Percentiles rank a stretch among this genome's conserved stretches.
These are phyloP conservation scores for Aethes cnicana DNA, from an alignment of 2,888 invertebrate species.

Conservation along the genomic window DNA sequence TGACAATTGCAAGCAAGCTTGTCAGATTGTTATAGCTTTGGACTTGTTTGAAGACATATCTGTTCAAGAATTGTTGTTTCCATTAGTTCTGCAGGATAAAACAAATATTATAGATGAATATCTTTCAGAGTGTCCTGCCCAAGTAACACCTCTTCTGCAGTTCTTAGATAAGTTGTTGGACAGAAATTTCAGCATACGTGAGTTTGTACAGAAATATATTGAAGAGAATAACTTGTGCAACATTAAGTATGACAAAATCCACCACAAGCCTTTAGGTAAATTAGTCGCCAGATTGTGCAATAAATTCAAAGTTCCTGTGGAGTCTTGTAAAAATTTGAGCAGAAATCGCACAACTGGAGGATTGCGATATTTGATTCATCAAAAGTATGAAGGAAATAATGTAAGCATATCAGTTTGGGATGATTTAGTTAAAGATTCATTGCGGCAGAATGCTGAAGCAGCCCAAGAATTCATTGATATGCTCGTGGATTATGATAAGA, in stretches of 20 bases:
- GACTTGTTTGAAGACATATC: conserved; percentile 85
- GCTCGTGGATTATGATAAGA: conserved; percentile 83
- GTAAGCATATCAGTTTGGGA: conserved; percentile 90
- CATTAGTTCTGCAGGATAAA: conserved; percentile 92
- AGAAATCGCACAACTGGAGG: conserved; percentile 89
- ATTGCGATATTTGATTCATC: conserved; percentile 88
- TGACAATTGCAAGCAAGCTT: conserved; percentile 87
- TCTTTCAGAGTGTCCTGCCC: conserved; percentile 84
- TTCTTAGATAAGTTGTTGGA: conserved; percentile 88
- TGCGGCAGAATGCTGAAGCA: conserved; percentile 83
- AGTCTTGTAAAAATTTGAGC: conserved; percentile 87
- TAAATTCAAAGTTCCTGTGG: conserved; percentile 87
- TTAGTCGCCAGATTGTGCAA: conserved; percentile 89
- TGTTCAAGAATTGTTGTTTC: conserved; percentile 88
- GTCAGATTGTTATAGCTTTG: conserved; percentile 86
- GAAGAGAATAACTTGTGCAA: conserved; percentile 84
- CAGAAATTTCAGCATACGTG: conserved; percentile 80
- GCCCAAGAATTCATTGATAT: conserved; percentile 86
- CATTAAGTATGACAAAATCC: conserved; percentile 86
- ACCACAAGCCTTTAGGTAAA: conserved; percentile 89
- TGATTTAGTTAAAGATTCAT: conserved; percentile 90
- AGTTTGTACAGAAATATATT: conserved; percentile 81
- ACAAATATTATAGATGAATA: conserved; percentile 89
- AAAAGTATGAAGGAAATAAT: conserved; percentile 88
- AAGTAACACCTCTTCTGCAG: conserved; percentile 85